phyloP scores from a whole-genome alignment of 2,888 invertebrate species.

The Pristionchus fissidentatus region DNA sequence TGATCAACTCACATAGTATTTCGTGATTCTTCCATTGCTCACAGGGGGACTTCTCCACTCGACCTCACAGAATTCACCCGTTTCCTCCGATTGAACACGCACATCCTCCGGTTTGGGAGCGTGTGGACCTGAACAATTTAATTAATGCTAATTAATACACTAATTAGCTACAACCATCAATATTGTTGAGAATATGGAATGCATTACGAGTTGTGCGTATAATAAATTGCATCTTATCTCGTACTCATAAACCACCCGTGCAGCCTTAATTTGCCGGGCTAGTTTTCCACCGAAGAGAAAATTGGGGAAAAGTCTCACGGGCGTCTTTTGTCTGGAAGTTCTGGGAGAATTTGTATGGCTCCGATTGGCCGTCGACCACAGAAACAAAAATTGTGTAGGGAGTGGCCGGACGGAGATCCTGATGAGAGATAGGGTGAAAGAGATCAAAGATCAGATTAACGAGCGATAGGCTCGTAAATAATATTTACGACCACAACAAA shows the following conservation, averaged over 20 bases:
- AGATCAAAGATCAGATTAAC: background rate
- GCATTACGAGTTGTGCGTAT: background rate
- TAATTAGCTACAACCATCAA: background rate
- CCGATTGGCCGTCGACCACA: slow-evolving; percentile 67
- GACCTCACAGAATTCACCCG: slow-evolving; percentile 67
- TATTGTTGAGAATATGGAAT: no score
- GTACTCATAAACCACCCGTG: background rate
- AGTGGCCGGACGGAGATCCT: slow-evolving; percentile 62
- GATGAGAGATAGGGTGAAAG: background rate
- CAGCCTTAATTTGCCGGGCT: background rate
- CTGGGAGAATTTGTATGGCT: slow-evolving; percentile 68
- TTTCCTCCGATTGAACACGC: slow-evolving; percentile 55
- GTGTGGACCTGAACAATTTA: slow-evolving; percentile 63
- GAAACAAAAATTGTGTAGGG: slow-evolving; percentile 72
- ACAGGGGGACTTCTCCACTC: slow-evolving; percentile 71
- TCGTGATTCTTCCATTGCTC: slow-evolving; percentile 68
- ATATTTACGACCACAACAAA: background rate
- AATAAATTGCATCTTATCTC: background rate
- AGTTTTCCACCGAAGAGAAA: background rate
- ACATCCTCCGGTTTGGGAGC: slow-evolving; percentile 70
- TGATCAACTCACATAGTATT: slow-evolving; percentile 64
- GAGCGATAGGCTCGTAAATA: no score
- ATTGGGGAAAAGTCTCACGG: no score
- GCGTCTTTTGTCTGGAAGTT: slow-evolving; percentile 70
- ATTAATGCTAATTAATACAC: background rate